Evolutionary conservation across 2,113 vertebrate species (phyloP).

Genomic region (Coptodon bakossiorum): DNA sequence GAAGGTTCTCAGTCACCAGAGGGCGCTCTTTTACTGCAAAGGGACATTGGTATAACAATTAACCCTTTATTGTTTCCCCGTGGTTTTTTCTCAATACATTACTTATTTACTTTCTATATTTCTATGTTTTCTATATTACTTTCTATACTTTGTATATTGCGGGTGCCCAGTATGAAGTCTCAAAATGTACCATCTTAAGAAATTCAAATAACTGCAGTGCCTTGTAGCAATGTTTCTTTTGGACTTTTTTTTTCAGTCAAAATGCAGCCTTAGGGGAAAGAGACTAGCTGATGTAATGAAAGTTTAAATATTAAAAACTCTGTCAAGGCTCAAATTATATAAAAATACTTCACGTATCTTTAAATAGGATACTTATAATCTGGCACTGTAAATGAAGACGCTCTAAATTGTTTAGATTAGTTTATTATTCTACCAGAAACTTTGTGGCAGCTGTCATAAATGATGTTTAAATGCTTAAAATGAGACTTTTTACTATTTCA

Average conservation of each 20-base stretch:
- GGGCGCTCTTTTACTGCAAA: background rate
- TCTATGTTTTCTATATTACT: background rate
- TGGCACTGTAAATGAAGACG: background rate
- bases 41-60: background rate
- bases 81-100: background rate
- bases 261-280: background rate
- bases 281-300: background rate
- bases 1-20: constrained; percentile 12
- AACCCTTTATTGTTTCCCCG: background rate
- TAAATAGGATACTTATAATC: background rate
- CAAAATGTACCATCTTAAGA: background rate
- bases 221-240: background rate
- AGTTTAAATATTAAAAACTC: background rate
- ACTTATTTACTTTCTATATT: background rate
- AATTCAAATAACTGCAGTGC: background rate
- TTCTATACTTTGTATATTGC: background rate
- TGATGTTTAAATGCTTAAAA: background rate
- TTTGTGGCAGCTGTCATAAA: background rate
- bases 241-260: background rate
- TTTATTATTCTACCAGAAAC: background rate
- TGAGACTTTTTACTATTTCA: background rate
- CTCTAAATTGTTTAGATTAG: background rate
- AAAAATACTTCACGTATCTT: background rate
- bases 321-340: background rate
- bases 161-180: background rate